Evolutionary conservation across 1,140 invertebrate species (phyloP), one percentile per base, ranked within the genome.

Genomic region (Drosophila triauraria): DNA sequence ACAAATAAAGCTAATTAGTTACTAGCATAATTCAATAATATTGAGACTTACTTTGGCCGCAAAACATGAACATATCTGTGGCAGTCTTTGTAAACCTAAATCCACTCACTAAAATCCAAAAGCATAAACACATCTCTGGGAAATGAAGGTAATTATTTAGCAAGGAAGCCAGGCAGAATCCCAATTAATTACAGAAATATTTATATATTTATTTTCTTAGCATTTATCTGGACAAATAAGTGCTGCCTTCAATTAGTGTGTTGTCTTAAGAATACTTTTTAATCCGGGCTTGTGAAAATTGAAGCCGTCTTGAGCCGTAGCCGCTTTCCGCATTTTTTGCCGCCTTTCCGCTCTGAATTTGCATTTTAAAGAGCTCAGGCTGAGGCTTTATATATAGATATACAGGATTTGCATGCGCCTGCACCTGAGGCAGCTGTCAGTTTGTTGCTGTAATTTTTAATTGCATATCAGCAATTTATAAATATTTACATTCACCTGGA

Each of bases 401-500:
- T 23, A 17, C 54, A 25, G 54, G n/a, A 72, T 43, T 60, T 59
- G 12, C 53, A 71, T 32, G 15, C 17, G 62, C 27, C 30, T 68
- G 50, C 60, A 75, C 61, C 54, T 64, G 43, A 54, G 69, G 50
- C 82, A 85, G 62, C 82, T 86, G 82, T 79, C 79, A 81, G 63
- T 50, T 62, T 75, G 58, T 77, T 67, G 51, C 56, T 87, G 70
- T 82, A 83, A 74, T 88, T 80, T 83, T 87, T 88, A 87, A 83
- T 83, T 88, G 64, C 70, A 80, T 83, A 80, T 74, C 80, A 88
- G 68, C 70, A 77, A 67, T 70, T 80, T 70, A 80, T 83, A 83
- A 83, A 83, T 80, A 88, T 84, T 84, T 74, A 80, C 84, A 67
- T 51, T 51, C 30, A 70, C 53, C 47, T 54, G 53, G 42, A 48